Evolutionary conservation across 2,888 invertebrate genomes (phyloP).

Genomic region (Drosophila cracens): DNA sequence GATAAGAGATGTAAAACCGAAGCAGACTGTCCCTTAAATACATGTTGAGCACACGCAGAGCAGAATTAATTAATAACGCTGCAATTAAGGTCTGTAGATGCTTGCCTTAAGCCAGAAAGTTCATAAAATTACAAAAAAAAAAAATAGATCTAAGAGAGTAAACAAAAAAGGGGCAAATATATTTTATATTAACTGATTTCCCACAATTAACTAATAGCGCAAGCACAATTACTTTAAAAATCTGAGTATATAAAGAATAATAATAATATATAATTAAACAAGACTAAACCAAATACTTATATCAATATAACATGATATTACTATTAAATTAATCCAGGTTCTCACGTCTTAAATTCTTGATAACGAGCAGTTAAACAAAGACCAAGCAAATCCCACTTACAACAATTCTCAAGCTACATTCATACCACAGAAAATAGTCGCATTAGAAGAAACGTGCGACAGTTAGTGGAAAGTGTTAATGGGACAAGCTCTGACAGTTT

Average conservation of each 20-base stretch:
- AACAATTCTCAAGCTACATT: not conserved
- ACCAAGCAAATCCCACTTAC: not conserved
- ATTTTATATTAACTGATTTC: no score
- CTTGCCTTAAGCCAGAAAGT: not conserved
- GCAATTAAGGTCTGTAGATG: not conserved
- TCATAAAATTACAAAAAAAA: no score
- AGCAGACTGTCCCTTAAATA: not conserved
- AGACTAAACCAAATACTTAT: not conserved
- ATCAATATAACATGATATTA: not conserved
- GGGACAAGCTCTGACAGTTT: slow-evolving; percentile 38
- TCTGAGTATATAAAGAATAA: no score
- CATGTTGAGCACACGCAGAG: not conserved
- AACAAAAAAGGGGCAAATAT: no score
- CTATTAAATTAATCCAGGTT: not conserved
- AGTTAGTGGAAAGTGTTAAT: slow-evolving; percentile 51
- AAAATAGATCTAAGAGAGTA: not conserved
- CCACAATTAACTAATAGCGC: no score
- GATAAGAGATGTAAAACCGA: slow-evolving; percentile 6
- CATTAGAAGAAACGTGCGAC: slow-evolving; percentile 32
- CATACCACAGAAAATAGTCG: slow-evolving; percentile 4
- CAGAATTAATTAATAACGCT: not conserved
- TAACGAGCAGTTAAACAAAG: not conserved
- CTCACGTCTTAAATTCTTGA: not conserved
- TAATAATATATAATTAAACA: not conserved
- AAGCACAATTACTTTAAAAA: no score